Evolutionary conservation across 2,113 vertebrate species (phyloP).

Genomic region (Beaufortia kweichowensis): DNA sequence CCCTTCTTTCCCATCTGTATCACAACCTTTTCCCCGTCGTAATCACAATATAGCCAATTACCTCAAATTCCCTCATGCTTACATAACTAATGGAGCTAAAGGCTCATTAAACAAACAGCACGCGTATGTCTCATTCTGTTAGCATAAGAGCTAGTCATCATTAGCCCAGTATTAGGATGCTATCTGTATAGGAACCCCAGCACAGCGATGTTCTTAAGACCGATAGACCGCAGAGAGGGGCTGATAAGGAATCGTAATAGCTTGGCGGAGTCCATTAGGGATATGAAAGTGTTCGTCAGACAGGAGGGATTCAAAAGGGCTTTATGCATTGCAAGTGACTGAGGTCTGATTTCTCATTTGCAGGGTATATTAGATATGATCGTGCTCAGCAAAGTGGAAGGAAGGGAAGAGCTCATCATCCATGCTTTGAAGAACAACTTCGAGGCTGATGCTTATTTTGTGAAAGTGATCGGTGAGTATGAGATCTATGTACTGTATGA

Average conservation of each 20-base stretch:
- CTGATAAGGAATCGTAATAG: constrained; percentile 51
- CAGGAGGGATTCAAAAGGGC: constrained; percentile 41
- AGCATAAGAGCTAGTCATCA: constrained; percentile 38
- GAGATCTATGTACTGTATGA: not conserved
- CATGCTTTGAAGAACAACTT: constrained; percentile 96
- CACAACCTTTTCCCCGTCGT: constrained; percentile 34
- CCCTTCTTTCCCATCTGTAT: constrained; percentile 7
- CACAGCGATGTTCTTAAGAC: constrained; percentile 16
- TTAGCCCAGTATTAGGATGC: constrained; percentile 32
- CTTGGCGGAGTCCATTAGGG: constrained; percentile 47
- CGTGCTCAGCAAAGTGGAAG: constrained; percentile 79
- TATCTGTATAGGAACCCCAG: constrained; percentile 16
- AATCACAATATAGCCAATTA: constrained; percentile 27
- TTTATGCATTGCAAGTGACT: constrained; percentile 39
- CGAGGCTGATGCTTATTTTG: constrained; percentile 96
- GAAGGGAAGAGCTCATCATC: constrained; percentile 78
- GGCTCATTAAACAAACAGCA: constrained; percentile 43
- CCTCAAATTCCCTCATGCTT: constrained; percentile 31
- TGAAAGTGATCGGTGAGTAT: constrained; percentile 98
- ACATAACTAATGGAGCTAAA: constrained; percentile 34
- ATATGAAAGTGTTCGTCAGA: constrained; percentile 59
- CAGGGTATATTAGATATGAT: constrained; percentile 97
- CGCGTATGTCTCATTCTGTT: constrained; percentile 29
- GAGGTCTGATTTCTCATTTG: constrained; percentile 61
- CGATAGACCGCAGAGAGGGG: constrained; percentile 47